Base-by-base conservation (phyloP, 1,140 invertebrate species). In the Drosophila ercepeae region DNA sequence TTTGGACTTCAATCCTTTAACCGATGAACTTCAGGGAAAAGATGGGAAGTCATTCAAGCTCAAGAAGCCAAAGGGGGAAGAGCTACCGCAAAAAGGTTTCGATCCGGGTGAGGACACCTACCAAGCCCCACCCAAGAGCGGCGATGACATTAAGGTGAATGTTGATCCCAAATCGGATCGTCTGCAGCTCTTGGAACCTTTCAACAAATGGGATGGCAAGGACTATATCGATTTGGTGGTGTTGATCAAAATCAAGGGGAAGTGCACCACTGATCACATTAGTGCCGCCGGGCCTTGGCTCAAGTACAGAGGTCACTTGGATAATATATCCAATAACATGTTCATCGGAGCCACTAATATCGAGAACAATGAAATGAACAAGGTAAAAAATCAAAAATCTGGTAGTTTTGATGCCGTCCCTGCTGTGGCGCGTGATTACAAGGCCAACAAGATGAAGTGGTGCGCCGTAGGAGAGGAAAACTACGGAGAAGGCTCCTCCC, bases 271-370 rank as follows among this genome's bases (percentile, higher is more conserved):
- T 16, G 98, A 99, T 94, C 98, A 99, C 92, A 99, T 99, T 90
- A 99, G 98, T 45, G 98, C 98, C 5, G 99, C 99, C 89, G 99
- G 99, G 48, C 98, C 98, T 27, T 99, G 99, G 99, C 94, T 99
- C 0, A 99, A 99, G 92, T 99, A 99, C 92, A 94, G 99, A 91
- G 99, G 99, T 25, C 99, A 99, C 92, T 94, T 99, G 76, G 98
- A 99, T 90, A 99, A 99, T 91, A 99, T 99, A 91, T 99, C 99
- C 4, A 99, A 99, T 92, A 99, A 99, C 76, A 95, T 99, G 94
- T 98, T 99, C 77, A 98, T 99, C 89, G 98, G 97, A 11, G 99
- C 99, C 16, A 95, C 97, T 1, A 99, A 99, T 92, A 93, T 94
- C 7, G 99, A 99, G 90, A 99, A 99, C 92, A 94, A 94, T 70